phyloP scores from a whole-genome alignment of 1,140 invertebrate species.

The Scaptomyza graminum region DNA sequence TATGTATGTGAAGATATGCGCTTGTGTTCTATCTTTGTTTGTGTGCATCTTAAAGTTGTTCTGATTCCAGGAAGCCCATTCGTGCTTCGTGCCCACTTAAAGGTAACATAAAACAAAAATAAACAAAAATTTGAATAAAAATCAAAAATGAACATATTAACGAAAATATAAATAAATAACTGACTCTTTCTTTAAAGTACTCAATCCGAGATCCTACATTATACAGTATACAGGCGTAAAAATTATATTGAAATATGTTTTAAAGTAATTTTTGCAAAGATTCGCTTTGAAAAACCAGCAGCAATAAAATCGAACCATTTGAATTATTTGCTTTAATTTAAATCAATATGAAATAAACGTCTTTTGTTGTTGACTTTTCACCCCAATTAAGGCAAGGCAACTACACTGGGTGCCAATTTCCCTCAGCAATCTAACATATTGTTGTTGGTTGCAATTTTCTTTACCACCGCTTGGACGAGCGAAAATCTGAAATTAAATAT shows the following conservation, averaged over 20 bases:
- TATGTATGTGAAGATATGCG: no score
- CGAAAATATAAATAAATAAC: not conserved
- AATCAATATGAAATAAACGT: no score
- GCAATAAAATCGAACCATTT: no score
- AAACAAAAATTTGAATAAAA: slow-evolving; percentile 39
- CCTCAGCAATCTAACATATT: not conserved
- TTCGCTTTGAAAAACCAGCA: no score
- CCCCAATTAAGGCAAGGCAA: no score
- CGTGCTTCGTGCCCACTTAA: slow-evolving; percentile 29
- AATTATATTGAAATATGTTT: no score
- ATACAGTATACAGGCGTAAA: no score
- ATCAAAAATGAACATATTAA: slow-evolving; percentile 20
- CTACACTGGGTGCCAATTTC: not conserved
- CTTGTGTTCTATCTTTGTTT: not conserved
- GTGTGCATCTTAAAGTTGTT: slow-evolving; percentile 18
- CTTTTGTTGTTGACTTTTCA: no score
- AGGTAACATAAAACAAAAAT: slow-evolving; percentile 19
- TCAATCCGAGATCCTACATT: no score
- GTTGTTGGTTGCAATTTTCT: slow-evolving; percentile 5
- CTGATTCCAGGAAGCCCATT: slow-evolving; percentile 15
- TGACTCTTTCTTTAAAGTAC: no score
- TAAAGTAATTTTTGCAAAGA: no score
- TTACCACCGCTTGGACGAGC: slow-evolving; percentile 23
- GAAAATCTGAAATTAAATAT: slow-evolving; percentile 45
- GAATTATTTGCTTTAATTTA: no score